A percentile compares a stretch with the other conserved stretches of the same genome.
Conservation (phyloP, 2,888 invertebrate genomes). For the Drosophila nr. perissopoda region DNA sequence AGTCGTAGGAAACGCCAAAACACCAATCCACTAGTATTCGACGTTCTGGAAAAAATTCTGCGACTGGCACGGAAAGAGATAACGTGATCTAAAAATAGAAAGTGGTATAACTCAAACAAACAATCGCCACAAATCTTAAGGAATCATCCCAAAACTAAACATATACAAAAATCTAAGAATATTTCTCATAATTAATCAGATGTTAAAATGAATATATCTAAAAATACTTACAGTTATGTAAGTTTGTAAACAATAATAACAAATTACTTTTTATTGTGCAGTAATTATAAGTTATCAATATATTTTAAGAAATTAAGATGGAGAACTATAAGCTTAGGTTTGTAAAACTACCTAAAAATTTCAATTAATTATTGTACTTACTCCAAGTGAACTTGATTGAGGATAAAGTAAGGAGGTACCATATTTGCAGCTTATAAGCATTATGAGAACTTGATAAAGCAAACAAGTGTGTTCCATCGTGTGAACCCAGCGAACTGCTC, state of each 20-base stretch:
- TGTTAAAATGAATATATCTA: not conserved
- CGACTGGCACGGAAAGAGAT: constrained; percentile 82
- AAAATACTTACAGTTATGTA: not conserved
- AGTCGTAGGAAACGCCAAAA: constrained; percentile 82
- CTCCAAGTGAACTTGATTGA: constrained; percentile 62
- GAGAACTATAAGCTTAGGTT: not conserved
- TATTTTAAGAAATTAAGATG: not conserved
- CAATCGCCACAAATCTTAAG: not conserved
- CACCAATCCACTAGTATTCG: constrained; percentile 84
- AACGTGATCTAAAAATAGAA: constrained; percentile 71
- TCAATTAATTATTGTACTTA: constrained; percentile 30
- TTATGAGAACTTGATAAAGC: not conserved
- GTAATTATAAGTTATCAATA: not conserved
- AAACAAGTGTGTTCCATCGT: constrained; percentile 33
- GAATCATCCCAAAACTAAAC: not conserved
- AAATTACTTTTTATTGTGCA: not conserved
- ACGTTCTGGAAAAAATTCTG: constrained; percentile 79
- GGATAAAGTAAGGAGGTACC: constrained; percentile 59
- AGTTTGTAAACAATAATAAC: not conserved
- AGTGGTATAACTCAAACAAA: not conserved
- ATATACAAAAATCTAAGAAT: not conserved
- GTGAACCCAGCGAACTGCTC: constrained; percentile 27
- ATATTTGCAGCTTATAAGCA: constrained; percentile 9
- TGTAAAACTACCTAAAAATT: not conserved
- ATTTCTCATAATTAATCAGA: not conserved